Evolutionary conservation across 2,797 vertebrate species (phyloP), one percentile per base, ranked within the genome.

Genomic region (Picus viridis): DNA sequence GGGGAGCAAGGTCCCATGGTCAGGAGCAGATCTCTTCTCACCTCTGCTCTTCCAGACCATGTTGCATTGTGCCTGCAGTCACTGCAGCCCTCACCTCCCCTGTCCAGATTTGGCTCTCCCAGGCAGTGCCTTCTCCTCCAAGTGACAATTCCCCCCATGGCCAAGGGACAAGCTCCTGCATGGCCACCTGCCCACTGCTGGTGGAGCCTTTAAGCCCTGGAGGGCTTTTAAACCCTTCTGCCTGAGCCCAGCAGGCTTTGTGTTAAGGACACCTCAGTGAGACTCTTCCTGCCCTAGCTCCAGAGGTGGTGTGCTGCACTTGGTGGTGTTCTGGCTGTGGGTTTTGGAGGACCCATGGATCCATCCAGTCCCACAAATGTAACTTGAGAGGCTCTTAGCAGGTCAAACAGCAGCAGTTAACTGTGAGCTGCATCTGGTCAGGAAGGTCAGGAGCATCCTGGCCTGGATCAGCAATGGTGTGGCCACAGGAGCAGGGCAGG

Each of bases 31-130:
- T 64, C 73, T 39, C 6, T 87, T 71, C 70, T 65, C 88, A 79
- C 56, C 70, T 62, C 54, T 24, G 59, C 58, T 59, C 96, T 95
- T 92, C 75, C 83, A 80, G 93, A 57, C 77, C 95, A 34, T 81
- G 73, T 95, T 95, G 93, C 90, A 81, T 94, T 94, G 94, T 79
- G 92, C 82, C 90, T 93, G 84, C 95, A 95, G 97, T 93, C 84
- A 86, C 89, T 94, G 83, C 79, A 89, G 77, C 81, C 91, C 29
- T 16, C 86, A 90, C 96, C 96, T 95, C 32, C 90, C 91, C 89
- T 92, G 92, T 88, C 93, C 95, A 95, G 92, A 88, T 95, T 96
- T 94, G 93, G 79, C 82, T 94, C 61, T 19, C 78, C 78, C 79
- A 84, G 70, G 69, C 79, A 32, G 51, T n/a, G 63, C 34, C 89